phyloP scores from a whole-genome alignment of 2,797 vertebrate genomes.

The Mus minutoides region DNA sequence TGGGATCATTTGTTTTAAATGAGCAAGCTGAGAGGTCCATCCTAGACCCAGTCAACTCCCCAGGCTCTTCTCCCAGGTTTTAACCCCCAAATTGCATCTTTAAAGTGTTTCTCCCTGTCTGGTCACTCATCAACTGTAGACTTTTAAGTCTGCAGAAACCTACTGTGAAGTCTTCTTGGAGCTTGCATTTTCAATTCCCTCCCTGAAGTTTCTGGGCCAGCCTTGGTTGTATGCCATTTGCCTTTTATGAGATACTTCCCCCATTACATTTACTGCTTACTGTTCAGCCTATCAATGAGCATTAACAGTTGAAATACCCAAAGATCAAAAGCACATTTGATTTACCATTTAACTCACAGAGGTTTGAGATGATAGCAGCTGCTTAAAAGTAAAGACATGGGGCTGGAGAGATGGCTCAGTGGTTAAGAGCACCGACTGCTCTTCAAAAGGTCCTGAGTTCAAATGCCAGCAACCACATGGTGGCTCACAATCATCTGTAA shows the following conservation, averaged over 20 bases:
- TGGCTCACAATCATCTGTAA: too few relatives aligned
- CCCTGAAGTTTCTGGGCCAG: not conserved
- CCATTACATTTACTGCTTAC: not conserved
- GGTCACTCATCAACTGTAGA: not conserved
- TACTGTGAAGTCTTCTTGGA: not conserved
- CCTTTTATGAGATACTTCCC: not conserved
- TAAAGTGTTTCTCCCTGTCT: not conserved
- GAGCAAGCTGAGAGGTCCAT: not conserved
- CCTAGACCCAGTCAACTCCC: not conserved
- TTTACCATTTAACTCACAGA: constrained; percentile 41
- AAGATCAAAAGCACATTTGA: not conserved
- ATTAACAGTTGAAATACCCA: not conserved
- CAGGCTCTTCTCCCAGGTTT: not conserved
- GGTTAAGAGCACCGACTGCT: too few relatives aligned
- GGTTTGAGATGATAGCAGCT: not conserved
- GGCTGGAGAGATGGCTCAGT: too few relatives aligned
- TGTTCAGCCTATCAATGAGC: not conserved
- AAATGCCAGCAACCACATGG: too few relatives aligned
- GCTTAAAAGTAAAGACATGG: not conserved
- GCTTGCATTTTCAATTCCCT: not conserved
- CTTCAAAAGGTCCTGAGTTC: too few relatives aligned
- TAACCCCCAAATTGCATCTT: not conserved
- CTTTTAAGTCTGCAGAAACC: not conserved
- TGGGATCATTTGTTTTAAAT: not conserved
- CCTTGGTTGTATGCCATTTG: not conserved